Base-by-base conservation (phyloP, 2,113 vertebrate species). In the Nannobrachium achirus region DNA sequence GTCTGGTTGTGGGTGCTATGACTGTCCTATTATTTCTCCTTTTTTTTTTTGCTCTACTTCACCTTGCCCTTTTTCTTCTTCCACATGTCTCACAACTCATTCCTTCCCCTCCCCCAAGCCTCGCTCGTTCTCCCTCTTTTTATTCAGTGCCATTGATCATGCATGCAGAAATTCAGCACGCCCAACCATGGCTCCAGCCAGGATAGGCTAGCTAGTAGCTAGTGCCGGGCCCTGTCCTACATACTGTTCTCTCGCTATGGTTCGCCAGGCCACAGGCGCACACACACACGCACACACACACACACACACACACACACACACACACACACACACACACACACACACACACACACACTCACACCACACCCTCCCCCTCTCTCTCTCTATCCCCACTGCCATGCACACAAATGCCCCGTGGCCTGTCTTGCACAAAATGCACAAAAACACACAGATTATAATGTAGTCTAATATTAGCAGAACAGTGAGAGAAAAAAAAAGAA, bases 121-220 rank as follows among this genome's bases (percentile, higher is more conserved):
- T 25, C 81, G 75, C 68, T 80, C 76, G 80, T 74, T 82, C 78
- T 71, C 81, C 64, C 76, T 78, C 73, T 84, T 78, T 85, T 86
- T 81, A 90, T 92, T 88, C 91, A 85, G 64, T 79, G 75, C 85
- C 89, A 93, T 92, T 93, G 92, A 93, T 92, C 92, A 93, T 91
- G 91, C 92, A 92, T 92, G 92, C 90, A 92, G 92, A 93, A 93
- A 92, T 87, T 90, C 75, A 91, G 87, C 86, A 90, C 88, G 81
- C 90, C 91, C 89, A 80, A 77, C 83, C 84, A 40, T 14, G 60
- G 83, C 86, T 80, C 79, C 65, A 66, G 88, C 86, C 84, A 79
- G 88, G 87, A 89, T 88, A 88, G 85, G 88, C 83, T 88, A 76
- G 80, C 79, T 56, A 69, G 82, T 88, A 76, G 80, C 79, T 56